These are phyloP conservation scores for Caprella mutica DNA, from an alignment of 2,888 invertebrate genomes.

Conservation along the genomic window DNA sequence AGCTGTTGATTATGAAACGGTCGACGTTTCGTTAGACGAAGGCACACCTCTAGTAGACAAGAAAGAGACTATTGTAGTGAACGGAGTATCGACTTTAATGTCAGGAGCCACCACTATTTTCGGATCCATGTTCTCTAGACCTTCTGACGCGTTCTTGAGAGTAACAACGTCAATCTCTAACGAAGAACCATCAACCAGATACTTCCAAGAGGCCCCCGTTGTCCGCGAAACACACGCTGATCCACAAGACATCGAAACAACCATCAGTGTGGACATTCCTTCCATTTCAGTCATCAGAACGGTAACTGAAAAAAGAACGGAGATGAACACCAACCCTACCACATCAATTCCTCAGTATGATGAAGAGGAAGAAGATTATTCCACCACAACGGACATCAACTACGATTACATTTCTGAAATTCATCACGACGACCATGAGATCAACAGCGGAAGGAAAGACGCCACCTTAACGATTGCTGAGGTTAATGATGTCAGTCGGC, in stretches of 20 bases:
- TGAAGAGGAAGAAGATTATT: no score
- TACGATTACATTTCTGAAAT: no score
- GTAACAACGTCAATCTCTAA: no score
- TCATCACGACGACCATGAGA: constrained; percentile 4
- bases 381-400: no score
- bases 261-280: not conserved
- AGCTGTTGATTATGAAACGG: constrained; percentile 5
- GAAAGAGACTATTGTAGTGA: constrained; percentile 29
- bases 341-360: no score
- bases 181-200: not conserved
- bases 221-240: not conserved
- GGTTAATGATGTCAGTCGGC: constrained; percentile 30
- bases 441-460: constrained; percentile 13
- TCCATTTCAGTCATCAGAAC: not conserved
- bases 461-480: constrained; percentile 28
- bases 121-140: constrained; percentile 34
- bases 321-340: no score
- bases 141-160: constrained; percentile 16
- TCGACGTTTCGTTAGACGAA: constrained; percentile 9
- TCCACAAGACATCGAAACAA: not conserved
- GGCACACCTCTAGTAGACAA: constrained; percentile 22
- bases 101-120: constrained; percentile 36
- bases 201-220: not conserved
- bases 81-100: constrained; percentile 34
- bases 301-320: not conserved